A percentile compares a stretch with the other conserved stretches of the same genome.
Conservation (phyloP, 2,797 vertebrate species). For the Microhierax caerulescens region DNA sequence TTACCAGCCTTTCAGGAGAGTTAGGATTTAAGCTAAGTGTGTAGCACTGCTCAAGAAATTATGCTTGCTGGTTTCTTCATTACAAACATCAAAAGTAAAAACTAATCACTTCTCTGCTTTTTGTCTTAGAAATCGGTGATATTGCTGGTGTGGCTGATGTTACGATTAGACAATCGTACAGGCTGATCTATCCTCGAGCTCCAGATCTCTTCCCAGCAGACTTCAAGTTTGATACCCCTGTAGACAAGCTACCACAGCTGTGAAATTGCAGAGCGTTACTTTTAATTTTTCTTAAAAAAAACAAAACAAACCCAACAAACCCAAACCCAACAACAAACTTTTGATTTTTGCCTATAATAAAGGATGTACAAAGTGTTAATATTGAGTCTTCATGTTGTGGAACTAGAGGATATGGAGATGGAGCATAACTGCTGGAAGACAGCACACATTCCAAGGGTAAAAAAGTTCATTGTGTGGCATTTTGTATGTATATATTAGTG, state of each 20-base stretch:
- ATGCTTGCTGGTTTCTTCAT: neutral
- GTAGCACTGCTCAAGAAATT: neutral
- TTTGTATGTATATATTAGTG: slow-evolving; percentile 89
- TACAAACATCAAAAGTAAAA: neutral
- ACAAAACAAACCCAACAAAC: neutral
- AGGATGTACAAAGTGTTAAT: slow-evolving; percentile 71
- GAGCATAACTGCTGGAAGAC: slow-evolving; percentile 63
- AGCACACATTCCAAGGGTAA: slow-evolving; percentile 90
- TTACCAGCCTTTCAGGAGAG: neutral
- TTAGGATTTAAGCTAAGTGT: neutral
- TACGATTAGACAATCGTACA: slow-evolving; percentile 95
- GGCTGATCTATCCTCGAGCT: slow-evolving; percentile 96
- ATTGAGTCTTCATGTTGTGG: slow-evolving; percentile 73
- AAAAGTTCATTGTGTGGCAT: slow-evolving; percentile 79
- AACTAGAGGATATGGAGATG: slow-evolving; percentile 63
- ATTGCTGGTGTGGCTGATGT: slow-evolving; percentile 97
- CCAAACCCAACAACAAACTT: neutral
- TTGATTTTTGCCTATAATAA: slow-evolving; percentile 72
- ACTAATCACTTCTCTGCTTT: neutral
- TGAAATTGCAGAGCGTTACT: slow-evolving; percentile 71
- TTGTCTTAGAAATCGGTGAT: slow-evolving; percentile 92
- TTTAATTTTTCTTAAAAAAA: neutral
- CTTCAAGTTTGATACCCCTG: slow-evolving; percentile 98
- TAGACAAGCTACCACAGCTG: slow-evolving; percentile 96
- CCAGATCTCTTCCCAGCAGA: slow-evolving; percentile 96